Evolutionary conservation across 2,888 invertebrate species (phyloP).

Genomic region (Nasonia oneida): DNA sequence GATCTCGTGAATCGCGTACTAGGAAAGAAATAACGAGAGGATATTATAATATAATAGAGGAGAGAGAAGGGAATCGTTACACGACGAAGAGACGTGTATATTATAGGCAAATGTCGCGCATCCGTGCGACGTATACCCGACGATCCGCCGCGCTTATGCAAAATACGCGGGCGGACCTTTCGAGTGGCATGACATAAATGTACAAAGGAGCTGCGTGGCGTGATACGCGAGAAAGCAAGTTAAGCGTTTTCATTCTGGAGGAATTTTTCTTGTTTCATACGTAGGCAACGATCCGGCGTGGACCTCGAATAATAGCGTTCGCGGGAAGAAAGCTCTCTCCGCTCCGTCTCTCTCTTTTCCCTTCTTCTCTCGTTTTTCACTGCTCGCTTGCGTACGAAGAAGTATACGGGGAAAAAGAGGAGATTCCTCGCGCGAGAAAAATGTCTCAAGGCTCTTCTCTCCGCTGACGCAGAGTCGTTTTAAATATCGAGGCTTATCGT

Average conservation of each 20-base stretch:
- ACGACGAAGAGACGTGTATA: slow-evolving; percentile 6
- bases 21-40: slow-evolving; percentile 27
- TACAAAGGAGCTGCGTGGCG: slow-evolving; percentile 31
- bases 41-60: slow-evolving; percentile 21
- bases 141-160: neutral
- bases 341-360: slow-evolving; percentile 18
- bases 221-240: slow-evolving; percentile 7
- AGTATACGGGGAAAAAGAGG: neutral
- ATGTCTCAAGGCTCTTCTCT: neutral
- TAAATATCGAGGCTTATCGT: slow-evolving; percentile 18
- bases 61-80: slow-evolving; percentile 2
- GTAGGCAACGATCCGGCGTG: slow-evolving; percentile 35
- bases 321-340: slow-evolving; percentile 17
- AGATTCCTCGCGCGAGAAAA: slow-evolving; percentile 9
- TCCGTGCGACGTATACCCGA: neutral
- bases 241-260: slow-evolving; percentile 27
- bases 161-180: slow-evolving; percentile 45
- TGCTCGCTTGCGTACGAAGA: neutral
- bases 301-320: slow-evolving; percentile 38
- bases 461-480: neutral
- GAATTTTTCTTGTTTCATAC: slow-evolving; percentile 28
- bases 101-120: slow-evolving; percentile 5
- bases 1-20: slow-evolving; percentile 62
- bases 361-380: slow-evolving; percentile 19
- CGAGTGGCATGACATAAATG: slow-evolving; percentile 51